Evolutionary conservation across 1,140 invertebrate genomes (phyloP).

Genomic region (Pinna nobilis): DNA sequence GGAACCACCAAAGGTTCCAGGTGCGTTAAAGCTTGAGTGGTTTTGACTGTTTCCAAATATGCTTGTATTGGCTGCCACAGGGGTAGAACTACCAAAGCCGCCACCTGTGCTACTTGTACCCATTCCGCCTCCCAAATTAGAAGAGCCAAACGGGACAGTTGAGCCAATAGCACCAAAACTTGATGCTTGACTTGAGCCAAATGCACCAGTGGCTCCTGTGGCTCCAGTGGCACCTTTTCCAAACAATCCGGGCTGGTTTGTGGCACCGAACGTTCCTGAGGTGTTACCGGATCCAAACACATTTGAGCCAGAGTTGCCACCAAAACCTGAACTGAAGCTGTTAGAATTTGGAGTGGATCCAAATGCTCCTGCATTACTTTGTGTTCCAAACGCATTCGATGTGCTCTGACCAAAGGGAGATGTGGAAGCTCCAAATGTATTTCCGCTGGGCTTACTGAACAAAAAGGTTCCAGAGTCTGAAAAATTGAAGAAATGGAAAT

Average conservation of each 20-base stretch:
- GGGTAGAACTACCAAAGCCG: not conserved
- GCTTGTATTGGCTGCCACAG: not conserved
- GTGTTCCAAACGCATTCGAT: slow-evolving; percentile 3
- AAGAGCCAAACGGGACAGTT: not conserved
- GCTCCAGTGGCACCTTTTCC: not conserved
- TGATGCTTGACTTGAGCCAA: slow-evolving; percentile 19
- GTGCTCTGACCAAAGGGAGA: not conserved
- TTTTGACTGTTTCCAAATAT: not conserved
- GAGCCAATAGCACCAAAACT: slow-evolving; percentile 7
- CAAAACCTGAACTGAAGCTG: slow-evolving; percentile 1
- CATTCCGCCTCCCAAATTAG: not conserved
- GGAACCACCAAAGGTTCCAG: slow-evolving; percentile 1
- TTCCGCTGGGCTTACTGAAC: too few relatives aligned
- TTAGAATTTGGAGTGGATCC: not conserved
- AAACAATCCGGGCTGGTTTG: not conserved
- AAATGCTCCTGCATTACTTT: slow-evolving; percentile 5
- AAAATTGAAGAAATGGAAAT: too few relatives aligned
- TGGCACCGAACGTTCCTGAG: not conserved
- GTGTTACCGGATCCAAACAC: not conserved
- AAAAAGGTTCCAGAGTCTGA: too few relatives aligned
- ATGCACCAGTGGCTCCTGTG: not conserved
- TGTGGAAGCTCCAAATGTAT: too few relatives aligned
- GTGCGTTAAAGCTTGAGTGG: not conserved
- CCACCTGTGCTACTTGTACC: not conserved
- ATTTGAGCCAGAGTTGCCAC: slow-evolving; percentile 2